A percentile compares a stretch with the other conserved stretches of the same genome.
phyloP scores from a whole-genome alignment of 2,113 vertebrate genomes.

The Platysteira castanea region DNA sequence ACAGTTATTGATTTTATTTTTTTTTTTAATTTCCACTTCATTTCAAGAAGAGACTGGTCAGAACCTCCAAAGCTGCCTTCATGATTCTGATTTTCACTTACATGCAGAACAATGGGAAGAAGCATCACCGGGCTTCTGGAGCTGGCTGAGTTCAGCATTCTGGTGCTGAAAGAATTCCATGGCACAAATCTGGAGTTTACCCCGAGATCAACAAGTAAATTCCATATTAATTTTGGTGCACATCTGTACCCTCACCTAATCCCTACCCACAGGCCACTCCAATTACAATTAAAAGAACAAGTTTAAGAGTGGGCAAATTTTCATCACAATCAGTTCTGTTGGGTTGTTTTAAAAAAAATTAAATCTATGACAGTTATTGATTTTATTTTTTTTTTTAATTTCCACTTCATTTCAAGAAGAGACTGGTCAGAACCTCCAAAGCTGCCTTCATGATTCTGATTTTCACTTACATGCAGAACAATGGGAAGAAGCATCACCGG shows the following conservation, averaged over 20 bases:
- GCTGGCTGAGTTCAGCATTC: background rate
- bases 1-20: background rate
- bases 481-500: background rate
- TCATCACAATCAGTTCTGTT: constrained; percentile 54
- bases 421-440: background rate
- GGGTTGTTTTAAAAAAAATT: background rate
- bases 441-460: background rate
- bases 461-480: background rate
- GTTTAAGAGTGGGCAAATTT: constrained; percentile 56
- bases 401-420: background rate
- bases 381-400: background rate
- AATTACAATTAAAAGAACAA: constrained; percentile 63
- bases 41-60: background rate
- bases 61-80: background rate
- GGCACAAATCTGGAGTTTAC: background rate
- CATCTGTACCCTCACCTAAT: constrained; percentile 74
- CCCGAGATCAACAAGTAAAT: constrained; percentile 61
- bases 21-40: background rate
- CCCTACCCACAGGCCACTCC: constrained; percentile 65
- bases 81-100: background rate
- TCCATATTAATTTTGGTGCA: constrained; percentile 74
- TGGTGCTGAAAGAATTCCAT: background rate
- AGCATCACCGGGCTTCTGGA: background rate
- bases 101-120: background rate
- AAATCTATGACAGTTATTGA: background rate